phyloP scores from a whole-genome alignment of 2,797 vertebrate species.

The Thaleichthys pacificus region DNA sequence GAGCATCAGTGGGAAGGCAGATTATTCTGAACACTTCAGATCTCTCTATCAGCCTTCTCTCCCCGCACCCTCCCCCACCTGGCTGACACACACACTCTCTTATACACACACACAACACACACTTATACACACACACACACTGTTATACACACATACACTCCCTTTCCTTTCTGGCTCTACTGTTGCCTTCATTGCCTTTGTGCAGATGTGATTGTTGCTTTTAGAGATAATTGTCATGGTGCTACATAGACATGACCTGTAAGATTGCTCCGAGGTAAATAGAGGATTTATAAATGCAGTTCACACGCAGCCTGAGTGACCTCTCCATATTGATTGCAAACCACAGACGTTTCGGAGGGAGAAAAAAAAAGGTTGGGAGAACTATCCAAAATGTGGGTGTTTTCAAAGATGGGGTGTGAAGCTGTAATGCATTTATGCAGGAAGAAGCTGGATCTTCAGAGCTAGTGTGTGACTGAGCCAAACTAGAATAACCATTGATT shows the following conservation, averaged over 20 bases:
- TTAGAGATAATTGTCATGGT: neutral
- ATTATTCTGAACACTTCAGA: no score
- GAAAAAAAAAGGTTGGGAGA: no score
- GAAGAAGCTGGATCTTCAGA: neutral
- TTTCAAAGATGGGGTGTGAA: neutral
- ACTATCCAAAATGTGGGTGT: neutral
- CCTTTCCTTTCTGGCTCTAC: neutral
- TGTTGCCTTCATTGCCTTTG: neutral
- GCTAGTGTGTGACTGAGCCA: neutral
- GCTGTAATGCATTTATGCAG: neutral
- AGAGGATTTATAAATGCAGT: neutral
- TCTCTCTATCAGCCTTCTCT: no score
- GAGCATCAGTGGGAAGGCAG: no score
- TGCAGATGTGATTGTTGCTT: neutral
- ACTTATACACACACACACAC: neutral
- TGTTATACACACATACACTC: neutral
- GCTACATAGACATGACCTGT: no score
- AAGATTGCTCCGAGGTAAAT: neutral
- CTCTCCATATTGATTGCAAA: no score
- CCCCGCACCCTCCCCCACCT: neutral
- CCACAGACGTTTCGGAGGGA: no score
- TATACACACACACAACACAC: neutral
- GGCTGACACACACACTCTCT: no score
- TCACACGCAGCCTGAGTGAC: no score
- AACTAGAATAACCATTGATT: neutral